Percentiles rank a stretch among this genome's conserved stretches.
Conservation (phyloP, 2,113 vertebrate species). For the Anguilla rostrata region DNA sequence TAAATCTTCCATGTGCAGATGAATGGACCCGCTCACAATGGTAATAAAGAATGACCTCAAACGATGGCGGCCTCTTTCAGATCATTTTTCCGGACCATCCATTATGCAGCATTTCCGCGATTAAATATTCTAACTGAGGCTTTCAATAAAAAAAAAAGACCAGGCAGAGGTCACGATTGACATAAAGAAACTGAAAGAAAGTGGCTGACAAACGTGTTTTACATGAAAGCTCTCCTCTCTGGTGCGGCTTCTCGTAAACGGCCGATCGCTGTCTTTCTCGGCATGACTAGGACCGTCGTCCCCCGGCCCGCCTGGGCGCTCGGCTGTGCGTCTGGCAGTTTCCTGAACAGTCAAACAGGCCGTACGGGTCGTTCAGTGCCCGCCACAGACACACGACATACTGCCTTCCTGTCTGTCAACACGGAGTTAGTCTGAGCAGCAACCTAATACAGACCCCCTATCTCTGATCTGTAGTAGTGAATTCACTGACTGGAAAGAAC, state of each 20-base stretch:
- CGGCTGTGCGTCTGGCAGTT: no score
- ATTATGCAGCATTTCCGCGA: background rate
- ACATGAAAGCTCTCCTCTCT: background rate
- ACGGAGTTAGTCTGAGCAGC: background rate
- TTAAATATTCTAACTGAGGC: background rate
- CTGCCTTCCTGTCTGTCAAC: no score
- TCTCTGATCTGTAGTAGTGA: background rate
- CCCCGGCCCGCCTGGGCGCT: no score
- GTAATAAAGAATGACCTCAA: background rate
- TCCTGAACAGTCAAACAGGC: no score
- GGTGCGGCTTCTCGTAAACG: background rate
- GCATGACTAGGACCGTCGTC: background rate
- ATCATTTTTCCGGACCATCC: background rate
- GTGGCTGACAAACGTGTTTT: background rate
- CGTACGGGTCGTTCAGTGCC: no score
- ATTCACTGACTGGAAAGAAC: background rate
- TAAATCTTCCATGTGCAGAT: no score
- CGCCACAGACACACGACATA: no score
- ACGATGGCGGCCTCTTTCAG: background rate
- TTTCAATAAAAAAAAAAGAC: background rate
- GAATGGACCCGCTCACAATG: background rate
- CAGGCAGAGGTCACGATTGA: background rate
- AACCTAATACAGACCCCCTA: background rate
- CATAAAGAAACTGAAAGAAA: background rate
- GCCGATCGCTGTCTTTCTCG: background rate